Evolutionary conservation across 1,140 invertebrate genomes (phyloP), one percentile per base, ranked within the genome.

Genomic region (Geopemphigus sp.): DNA sequence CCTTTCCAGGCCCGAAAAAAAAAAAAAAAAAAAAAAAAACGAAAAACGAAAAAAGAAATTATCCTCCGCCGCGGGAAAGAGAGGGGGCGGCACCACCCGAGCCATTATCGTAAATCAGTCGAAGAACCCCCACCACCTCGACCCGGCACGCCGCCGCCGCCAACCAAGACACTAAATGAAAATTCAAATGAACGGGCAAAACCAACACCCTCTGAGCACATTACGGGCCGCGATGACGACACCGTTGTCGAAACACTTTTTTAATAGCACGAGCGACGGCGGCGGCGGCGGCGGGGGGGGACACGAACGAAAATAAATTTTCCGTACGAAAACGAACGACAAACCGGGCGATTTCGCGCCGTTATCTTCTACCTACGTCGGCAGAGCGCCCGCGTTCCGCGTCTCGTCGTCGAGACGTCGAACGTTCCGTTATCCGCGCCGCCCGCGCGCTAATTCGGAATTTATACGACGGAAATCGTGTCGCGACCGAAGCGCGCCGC

Each of bases 101-200:
- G 74, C 74, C 74, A 78, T 78, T 78, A 78, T 78, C 74, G 74
- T 78, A 78, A 78, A 78, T 78, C 74, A 78, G 74, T 78, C 74
- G 74, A 61, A 78, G 57, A 61, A 5, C 45, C 24, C n/a, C n/a
- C n/a, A n/a, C n/a, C n/a, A n/a, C n/a, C n/a, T n/a, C 32, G 32
- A 39, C 32, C 32, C 45, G 68, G 57, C 74, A 32, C 14, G 22
- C 29, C 68, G 19, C 39, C 57, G 39, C n/a, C n/a, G 11, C 39
- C 57, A 61, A 61, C 32, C 54, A 47, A 78, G 74, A 78, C n/a
- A n/a, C 74, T 78, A 78, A 78, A 78, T 78, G 74, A 78, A 78
- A 78, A 78, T 78, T 78, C 74, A 78, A 78, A 78, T 78, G 57
- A 78, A 78, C 74, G 74, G 26, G 74, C 74, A 78, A 63, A 78